Evolutionary conservation across 2,797 vertebrate genomes (phyloP).

Genomic region (Triplophysa bombifrons): DNA sequence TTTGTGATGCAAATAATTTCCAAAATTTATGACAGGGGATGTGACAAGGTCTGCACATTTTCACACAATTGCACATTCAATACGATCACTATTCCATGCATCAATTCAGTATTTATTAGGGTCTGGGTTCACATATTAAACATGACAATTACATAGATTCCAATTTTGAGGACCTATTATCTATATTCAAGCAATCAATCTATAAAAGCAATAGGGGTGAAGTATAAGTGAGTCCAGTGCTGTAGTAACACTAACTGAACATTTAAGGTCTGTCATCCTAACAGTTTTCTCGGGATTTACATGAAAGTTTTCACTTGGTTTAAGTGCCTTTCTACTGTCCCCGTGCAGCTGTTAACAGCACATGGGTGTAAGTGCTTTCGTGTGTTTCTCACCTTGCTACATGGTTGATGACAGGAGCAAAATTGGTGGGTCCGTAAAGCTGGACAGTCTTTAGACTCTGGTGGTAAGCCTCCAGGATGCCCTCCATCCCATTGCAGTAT

Average conservation of each 20-base stretch:
- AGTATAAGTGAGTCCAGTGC: background rate
- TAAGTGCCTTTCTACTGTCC: background rate
- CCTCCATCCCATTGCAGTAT: conserved; percentile 90
- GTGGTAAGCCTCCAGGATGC: conserved; percentile 94
- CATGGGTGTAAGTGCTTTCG: background rate
- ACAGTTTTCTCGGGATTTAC: background rate
- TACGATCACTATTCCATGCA: background rate
- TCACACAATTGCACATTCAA: background rate
- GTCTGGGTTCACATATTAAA: background rate
- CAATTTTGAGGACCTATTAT: no score
- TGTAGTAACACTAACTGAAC: no score
- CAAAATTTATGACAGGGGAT: conserved; percentile 6
- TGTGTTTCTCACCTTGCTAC: conserved; percentile 86
- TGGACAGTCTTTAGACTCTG: conserved; percentile 94
- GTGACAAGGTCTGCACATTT: background rate
- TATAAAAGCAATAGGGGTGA: background rate
- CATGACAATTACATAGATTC: background rate
- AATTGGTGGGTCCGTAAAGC: conserved; percentile 97
- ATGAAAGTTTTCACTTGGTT: conserved; percentile 24
- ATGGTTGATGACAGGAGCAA: conserved; percentile 91
- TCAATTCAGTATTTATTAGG: background rate
- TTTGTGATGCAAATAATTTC: conserved; percentile 41
- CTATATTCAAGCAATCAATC: no score
- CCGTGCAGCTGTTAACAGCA: background rate
- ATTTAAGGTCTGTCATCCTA: background rate